Base-by-base conservation (phyloP, 2,113 vertebrate genomes). In the Labeo rohita region DNA sequence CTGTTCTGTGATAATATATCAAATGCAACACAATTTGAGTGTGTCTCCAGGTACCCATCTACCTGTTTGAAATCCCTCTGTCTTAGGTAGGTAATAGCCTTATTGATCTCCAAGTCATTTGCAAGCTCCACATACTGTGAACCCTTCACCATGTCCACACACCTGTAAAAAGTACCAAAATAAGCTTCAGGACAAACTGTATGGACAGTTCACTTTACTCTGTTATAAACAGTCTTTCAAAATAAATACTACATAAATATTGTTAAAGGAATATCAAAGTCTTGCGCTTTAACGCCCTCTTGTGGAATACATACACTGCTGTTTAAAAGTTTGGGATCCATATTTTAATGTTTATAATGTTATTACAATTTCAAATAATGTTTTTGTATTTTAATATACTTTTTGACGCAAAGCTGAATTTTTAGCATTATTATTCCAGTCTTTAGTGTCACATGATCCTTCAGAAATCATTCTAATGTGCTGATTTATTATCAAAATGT, bases 81-180 rank as follows among this genome's bases (percentile, higher is more conserved):
- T 90, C 96, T 95, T 85, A 99, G 92, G 89, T 97, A 99, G n/a
- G 97, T 98, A 90, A 98, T 97, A 81, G 98, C 98, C 95, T 99
- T 99, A 94, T 97, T 98, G 91, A 99, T 99, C 93, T 99, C 98
- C 87, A 99, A 91, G 80, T 99, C 97, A 88, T 99, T 98, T 84
- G 98, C 98, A 68, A 99, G 92, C 87, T 99, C 98, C 2, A 98
- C 95, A 43, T 99, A 99, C 52, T 95, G 97, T 79, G 97, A 99
- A 72, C 94, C 93, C 92, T 99, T 99, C 81, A 99, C 97, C 85
- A 92, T 96, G 87, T 99, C 97, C 86, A 99, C 97, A 93, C 98
- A 99, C 97, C 98, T 99, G 72, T 4, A 93, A 39, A 93, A 18
- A 10, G 47, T 47, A 81, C 6, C 28, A 77, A 11, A 65, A 21